phyloP scores from a whole-genome alignment of 92 coral and sea anemone genomes.

The Paragorgia papillata region DNA sequence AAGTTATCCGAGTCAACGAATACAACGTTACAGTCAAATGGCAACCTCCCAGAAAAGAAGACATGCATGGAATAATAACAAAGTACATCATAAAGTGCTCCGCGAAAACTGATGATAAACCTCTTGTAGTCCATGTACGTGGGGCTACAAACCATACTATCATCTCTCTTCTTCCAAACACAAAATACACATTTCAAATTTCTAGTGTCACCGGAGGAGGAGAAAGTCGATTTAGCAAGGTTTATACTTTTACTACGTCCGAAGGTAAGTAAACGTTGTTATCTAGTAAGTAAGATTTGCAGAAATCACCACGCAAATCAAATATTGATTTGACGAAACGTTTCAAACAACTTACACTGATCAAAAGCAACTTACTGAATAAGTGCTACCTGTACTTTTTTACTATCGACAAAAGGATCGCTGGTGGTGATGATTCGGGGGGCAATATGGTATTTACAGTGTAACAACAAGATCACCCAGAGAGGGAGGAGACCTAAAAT shows the following conservation, averaged over 20 bases:
- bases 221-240: slow-evolving; percentile 1
- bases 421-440: too few relatives aligned
- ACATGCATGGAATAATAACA: slow-evolving; percentile 28
- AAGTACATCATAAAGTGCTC: not conserved
- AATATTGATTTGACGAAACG: too few relatives aligned
- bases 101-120: not conserved
- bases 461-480: too few relatives aligned
- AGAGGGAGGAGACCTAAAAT: too few relatives aligned
- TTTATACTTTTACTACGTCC: slow-evolving; percentile 17
- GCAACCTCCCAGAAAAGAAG: slow-evolving; percentile 13
- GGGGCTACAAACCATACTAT: not conserved
- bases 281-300: not conserved
- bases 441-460: too few relatives aligned
- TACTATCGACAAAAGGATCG: too few relatives aligned
- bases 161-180: slow-evolving; percentile 16
- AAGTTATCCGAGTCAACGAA: slow-evolving; percentile 3
- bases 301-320: too few relatives aligned
- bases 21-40: slow-evolving; percentile 21
- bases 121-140: not conserved
- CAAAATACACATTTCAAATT: not conserved
- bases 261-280: not conserved
- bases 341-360: too few relatives aligned
- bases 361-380: too few relatives aligned
- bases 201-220: slow-evolving; percentile 4
- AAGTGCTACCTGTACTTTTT: too few relatives aligned